Evolutionary conservation across 2,888 invertebrate species (phyloP), one percentile per base, ranked within the genome.

Genomic region (Tolmerus cingulatus): DNA sequence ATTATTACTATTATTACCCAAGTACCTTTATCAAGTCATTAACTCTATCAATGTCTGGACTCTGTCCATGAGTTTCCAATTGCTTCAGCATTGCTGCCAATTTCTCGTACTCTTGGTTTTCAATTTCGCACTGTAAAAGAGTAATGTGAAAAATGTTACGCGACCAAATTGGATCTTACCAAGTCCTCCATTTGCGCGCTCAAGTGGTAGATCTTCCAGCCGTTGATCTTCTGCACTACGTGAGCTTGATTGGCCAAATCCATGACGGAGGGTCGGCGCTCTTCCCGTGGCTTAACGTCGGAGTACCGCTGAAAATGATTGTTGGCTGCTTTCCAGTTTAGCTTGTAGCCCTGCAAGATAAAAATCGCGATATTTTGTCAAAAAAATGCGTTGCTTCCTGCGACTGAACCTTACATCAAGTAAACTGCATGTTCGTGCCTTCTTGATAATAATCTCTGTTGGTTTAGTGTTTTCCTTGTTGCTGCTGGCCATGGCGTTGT

Each of bases 171-270:
- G 0, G 2, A 27, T 27, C 90, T 87, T 93, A 97, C 98, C 94
- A 98, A 93, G 92, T 98, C 97, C 91, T 98, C 97, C 96, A 98
- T 96, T 93, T 98, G 98, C 74, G 97, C 96, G 57, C 96, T 96
- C 90, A 98, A 94, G 92, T 98, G 98, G 93, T 97, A 96, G 88
- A 98, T 95, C 93, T 98, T 98, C 98, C 98, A 98, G 0, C 98
- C 98, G 90, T 97, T 97, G 23, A 97, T 95, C 93, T 97, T 97
- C 90, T 97, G 96, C 89, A 96, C 93, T 85, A 98, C 96, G 91
- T 97, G 95, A 89, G 96, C 96, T 92, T 98, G 98, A 92, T 96
- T 96, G 43, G 98, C 97, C 90, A 98, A 94, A 93, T 98, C 98
- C 91, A 96, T 96, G 74, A 98, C 96, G 1, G 96, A 95, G 0